Percentiles rank a stretch among this genome's conserved stretches.
Evolutionary conservation across 2,113 vertebrate species (phyloP).

Genomic region (Lontra canadensis): DNA sequence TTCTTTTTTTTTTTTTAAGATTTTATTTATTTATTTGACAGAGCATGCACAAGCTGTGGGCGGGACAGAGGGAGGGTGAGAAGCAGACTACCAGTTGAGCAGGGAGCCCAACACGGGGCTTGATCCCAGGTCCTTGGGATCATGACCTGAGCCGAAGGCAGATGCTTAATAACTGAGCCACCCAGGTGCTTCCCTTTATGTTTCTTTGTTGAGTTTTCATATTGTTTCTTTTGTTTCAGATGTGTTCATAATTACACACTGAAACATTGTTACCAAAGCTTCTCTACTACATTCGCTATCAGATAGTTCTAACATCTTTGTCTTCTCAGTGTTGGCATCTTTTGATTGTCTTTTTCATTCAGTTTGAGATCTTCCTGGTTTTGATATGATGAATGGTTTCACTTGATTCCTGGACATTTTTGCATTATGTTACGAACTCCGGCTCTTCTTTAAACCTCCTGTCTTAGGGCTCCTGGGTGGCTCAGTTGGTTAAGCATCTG

Average conservation of each 20-base stretch:
- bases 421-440: neutral
- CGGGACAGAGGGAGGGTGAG: too few species aligned
- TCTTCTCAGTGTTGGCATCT: neutral
- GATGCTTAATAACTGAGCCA: too few species aligned
- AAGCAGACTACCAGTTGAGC: too few species aligned
- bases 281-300: neutral
- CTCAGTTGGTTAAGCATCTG: too few species aligned
- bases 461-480: too few species aligned
- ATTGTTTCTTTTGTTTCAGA: neutral
- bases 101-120: too few species aligned
- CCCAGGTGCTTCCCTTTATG: too few species aligned
- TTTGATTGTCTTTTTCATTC: neutral
- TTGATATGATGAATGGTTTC: neutral
- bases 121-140: too few species aligned
- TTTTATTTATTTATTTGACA: too few species aligned
- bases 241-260: neutral
- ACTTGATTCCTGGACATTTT: neutral
- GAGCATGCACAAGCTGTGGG: too few species aligned
- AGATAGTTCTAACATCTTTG: neutral
- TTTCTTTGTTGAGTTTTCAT: neutral
- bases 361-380: constrained; percentile 1
- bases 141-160: too few species aligned
- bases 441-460: too few species aligned
- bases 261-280: neutral
- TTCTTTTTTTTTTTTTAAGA: neutral